Evolutionary conservation across 2,888 invertebrate species (phyloP).

Genomic region (Megastigmus dorsalis): DNA sequence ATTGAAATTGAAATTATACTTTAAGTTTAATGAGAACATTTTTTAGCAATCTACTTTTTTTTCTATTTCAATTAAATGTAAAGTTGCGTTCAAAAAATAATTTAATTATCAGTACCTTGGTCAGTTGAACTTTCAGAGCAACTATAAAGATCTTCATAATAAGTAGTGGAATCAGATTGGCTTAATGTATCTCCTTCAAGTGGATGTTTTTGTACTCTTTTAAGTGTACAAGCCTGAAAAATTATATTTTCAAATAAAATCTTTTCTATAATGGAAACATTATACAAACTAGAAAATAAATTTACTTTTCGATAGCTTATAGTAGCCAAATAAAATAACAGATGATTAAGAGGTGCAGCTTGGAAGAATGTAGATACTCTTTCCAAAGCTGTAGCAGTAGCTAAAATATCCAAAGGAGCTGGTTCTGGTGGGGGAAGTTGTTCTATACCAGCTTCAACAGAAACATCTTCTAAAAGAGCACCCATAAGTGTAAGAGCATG

Average conservation of each 20-base stretch:
- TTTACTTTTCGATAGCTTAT: constrained; percentile 89
- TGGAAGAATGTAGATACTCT: constrained; percentile 83
- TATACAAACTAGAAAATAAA: constrained; percentile 20
- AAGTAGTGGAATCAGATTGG: constrained; percentile 95
- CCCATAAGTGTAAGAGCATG: constrained; percentile 87
- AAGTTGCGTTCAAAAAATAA: background rate
- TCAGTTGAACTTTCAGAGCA: constrained; percentile 93
- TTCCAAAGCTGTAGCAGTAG: constrained; percentile 81
- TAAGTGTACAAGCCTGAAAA: constrained; percentile 84
- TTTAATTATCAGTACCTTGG: constrained; percentile 79
- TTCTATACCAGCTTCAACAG: constrained; percentile 79
- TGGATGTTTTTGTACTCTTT: constrained; percentile 87
- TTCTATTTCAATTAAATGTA: constrained; percentile 1
- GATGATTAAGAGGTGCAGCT: constrained; percentile 85
- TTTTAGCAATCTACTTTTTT: constrained; percentile 66
- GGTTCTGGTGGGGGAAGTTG: constrained; percentile 74
- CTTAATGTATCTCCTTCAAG: constrained; percentile 90
- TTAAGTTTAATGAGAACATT: too few relatives aligned
- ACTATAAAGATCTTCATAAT: constrained; percentile 94
- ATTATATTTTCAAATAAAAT: constrained; percentile 23
- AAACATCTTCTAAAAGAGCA: constrained; percentile 85
- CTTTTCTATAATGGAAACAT: too few relatives aligned
- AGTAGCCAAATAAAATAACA: constrained; percentile 91
- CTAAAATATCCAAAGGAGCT: constrained; percentile 80
- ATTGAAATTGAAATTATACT: too few relatives aligned